Base-by-base conservation (phyloP, 1,140 invertebrate genomes). In the Doryteuthis pealeii region DNA sequence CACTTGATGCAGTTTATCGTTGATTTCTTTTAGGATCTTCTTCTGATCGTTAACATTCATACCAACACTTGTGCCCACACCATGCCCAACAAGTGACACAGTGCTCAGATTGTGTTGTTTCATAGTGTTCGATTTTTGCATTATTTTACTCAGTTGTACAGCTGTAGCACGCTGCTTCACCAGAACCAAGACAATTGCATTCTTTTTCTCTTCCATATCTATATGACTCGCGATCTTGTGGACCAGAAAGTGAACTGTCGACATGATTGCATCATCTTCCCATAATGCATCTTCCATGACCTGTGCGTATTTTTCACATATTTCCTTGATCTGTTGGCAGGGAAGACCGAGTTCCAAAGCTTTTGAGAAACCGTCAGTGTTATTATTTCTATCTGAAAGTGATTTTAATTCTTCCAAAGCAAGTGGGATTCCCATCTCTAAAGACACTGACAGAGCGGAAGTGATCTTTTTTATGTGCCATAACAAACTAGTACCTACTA, bases 21-120 rank as follows among this genome's bases (percentile, higher is more conserved):
- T 81, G n/a, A 84, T 83, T 4, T 82, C 80, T 32, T 81, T 79
- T 15, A 86, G 70, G 14, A 82, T 75, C 30, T 69, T 72, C 49
- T 79, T 81, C 74, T 86, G 85, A 58, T 83, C 74, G 4, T 75
- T 75, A 1, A 85, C 81, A 32, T 65, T 78, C 85, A 86, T 86
- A 22, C 85, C 85, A 26, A 79, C 79, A 2, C 73, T 70, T 4
- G 76, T 67, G 28, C 78, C 76, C 18, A 76, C 72, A 8, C 85
- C 85, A 76, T 86, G 84, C 14, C 84, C 84, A 12, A 85, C 82
- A 28, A 86, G 72, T 35, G 71, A 76, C 68, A 12, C 83, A 83
- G 74, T 85, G 83, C 15, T 82, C 82, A 12, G 84, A 81, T 26
- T 84, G 70, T 33, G 72, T 14, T 72, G 30, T 30, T 72, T 35